Evolutionary conservation across 1,140 invertebrate species (phyloP).

Genomic region (Thalassaphorura encarpata): DNA sequence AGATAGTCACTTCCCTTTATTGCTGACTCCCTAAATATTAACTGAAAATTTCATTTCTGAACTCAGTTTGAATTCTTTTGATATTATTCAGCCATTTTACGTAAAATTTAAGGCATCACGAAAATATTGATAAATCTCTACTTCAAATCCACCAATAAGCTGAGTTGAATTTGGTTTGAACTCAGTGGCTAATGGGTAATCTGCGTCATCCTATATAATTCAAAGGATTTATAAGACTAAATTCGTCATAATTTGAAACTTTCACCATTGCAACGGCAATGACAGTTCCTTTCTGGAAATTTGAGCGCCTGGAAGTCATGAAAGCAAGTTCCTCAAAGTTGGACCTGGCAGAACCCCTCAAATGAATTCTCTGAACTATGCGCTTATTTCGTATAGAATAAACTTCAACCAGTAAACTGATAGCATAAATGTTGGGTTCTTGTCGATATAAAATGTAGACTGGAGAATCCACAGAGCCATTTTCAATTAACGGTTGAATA

Average conservation of each 20-base stretch:
- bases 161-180: not conserved
- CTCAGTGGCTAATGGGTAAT: not conserved
- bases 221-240: not conserved
- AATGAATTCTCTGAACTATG: not conserved
- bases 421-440: not conserved
- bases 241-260: not conserved
- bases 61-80: not conserved
- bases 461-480: not conserved
- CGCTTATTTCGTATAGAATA: not conserved
- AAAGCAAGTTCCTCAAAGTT: not conserved
- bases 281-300: not conserved
- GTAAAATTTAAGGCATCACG: constrained; percentile 24
- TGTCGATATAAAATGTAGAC: not conserved
- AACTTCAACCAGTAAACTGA: not conserved
- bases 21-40: constrained; percentile 5
- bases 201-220: constrained; percentile 1
- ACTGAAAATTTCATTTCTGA: not conserved
- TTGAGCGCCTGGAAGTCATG: not conserved
- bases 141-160: constrained; percentile 22
- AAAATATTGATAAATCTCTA: constrained; percentile 12
- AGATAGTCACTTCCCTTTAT: constrained; percentile 9
- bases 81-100: constrained; percentile 1
- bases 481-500: too few relatives aligned
- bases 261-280: not conserved
- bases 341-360: not conserved